phyloP scores from a whole-genome alignment of 2,797 vertebrate species.

The Calcarius lapponicus region DNA sequence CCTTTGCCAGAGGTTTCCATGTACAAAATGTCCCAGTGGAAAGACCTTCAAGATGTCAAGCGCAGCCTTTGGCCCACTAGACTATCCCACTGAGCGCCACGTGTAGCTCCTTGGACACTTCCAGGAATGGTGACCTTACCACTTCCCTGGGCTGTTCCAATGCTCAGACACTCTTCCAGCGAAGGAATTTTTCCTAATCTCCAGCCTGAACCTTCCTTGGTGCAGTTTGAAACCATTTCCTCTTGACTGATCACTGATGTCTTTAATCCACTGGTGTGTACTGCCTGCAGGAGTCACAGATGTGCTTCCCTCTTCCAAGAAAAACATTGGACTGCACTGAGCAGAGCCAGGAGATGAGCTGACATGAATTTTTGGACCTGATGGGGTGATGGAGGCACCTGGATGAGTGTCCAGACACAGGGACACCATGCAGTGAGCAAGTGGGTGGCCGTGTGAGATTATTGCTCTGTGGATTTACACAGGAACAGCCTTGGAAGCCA shows the following conservation, averaged over 20 bases:
- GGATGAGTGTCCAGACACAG: background rate
- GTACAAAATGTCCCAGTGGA: background rate
- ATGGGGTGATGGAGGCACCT: background rate
- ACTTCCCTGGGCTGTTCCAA: background rate
- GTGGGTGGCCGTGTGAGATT: accelerated
- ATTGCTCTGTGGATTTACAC: background rate
- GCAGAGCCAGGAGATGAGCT: background rate
- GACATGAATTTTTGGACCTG: background rate
- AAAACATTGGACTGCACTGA: background rate
- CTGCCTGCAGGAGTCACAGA: background rate
- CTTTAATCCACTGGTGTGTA: background rate
- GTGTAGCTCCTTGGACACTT: background rate
- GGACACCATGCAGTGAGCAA: background rate
- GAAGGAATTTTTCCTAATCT: background rate
- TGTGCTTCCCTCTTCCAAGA: background rate
- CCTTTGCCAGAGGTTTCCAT: background rate
- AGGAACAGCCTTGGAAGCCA: background rate
- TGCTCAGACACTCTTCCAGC: background rate
- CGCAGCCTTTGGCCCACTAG: background rate
- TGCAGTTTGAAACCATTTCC: background rate
- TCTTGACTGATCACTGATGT: background rate
- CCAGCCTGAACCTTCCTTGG: background rate
- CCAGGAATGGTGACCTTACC: background rate
- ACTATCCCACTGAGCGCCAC: background rate
- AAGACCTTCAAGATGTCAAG: background rate